phyloP scores from a whole-genome alignment of 2,797 vertebrate genomes.

The Xyrichtys novacula region DNA sequence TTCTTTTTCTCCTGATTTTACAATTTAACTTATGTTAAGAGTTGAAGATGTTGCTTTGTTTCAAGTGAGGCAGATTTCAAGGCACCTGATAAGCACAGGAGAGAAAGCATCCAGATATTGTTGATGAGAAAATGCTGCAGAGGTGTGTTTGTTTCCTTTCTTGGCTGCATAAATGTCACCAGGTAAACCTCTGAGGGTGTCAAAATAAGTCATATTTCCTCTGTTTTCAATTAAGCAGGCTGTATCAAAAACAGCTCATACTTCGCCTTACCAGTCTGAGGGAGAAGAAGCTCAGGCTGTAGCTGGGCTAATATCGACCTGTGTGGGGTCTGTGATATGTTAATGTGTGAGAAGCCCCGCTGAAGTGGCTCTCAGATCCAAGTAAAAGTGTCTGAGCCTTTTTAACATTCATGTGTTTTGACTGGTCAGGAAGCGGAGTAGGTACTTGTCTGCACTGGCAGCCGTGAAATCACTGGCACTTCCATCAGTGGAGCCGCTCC shows the following conservation, averaged over 20 bases:
- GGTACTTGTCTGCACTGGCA: conserved; percentile 38
- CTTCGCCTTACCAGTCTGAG: neutral
- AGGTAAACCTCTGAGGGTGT: neutral
- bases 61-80: neutral
- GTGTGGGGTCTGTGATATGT: conserved; percentile 29
- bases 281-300: conserved; percentile 1
- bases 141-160: neutral
- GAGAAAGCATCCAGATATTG: conserved; percentile 5
- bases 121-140: neutral
- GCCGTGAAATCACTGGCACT: conserved; percentile 29
- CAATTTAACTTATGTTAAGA: no score
- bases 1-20: no score
- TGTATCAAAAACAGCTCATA: neutral
- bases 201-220: neutral
- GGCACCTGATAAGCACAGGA: conserved; percentile 7
- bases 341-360: conserved; percentile 14
- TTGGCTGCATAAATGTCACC: neutral
- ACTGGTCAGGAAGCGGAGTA: conserved; percentile 44
- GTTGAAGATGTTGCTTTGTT: neutral
- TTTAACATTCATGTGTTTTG: conserved; percentile 45
- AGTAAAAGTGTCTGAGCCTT: conserved; percentile 13
- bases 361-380: conserved; percentile 23
- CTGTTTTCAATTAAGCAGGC: neutral
- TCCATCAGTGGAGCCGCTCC: conserved; percentile 29
- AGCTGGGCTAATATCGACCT: conserved; percentile 10